Conservation (phyloP, 2,113 vertebrate genomes). For the Columba janthina region DNA sequence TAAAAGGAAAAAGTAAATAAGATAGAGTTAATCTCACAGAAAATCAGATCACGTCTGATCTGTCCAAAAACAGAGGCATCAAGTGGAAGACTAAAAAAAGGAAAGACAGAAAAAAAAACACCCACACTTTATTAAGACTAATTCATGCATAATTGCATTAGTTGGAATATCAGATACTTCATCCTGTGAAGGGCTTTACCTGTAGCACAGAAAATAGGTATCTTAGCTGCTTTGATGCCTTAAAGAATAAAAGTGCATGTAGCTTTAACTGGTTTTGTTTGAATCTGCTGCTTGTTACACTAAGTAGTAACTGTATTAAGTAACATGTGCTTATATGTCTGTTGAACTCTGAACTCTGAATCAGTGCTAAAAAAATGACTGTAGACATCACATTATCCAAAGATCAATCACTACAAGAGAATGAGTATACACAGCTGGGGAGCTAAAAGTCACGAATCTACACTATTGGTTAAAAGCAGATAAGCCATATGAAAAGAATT, state of each 20-base stretch:
- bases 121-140: not conserved
- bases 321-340: not conserved
- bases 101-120: too few relatives aligned
- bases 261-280: not conserved
- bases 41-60: not conserved
- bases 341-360: not conserved
- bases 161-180: not conserved
- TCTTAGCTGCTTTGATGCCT: not conserved
- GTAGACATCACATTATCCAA: not conserved
- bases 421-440: not conserved
- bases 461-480: not conserved
- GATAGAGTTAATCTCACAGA: not conserved
- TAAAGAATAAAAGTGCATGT: not conserved
- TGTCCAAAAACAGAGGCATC: not conserved
- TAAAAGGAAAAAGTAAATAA: not conserved
- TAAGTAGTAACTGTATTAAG: not conserved
- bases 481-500: not conserved
- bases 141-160: not conserved
- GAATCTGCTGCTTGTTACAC: not conserved
- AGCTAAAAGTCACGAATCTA: not conserved
- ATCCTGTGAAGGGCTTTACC: not conserved
- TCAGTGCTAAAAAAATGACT: not conserved
- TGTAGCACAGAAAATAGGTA: not conserved
- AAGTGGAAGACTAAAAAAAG: not conserved
- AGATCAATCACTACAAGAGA: not conserved